phyloP scores from a whole-genome alignment of 2,888 invertebrate genomes.

The Pristionchus arcanus region DNA sequence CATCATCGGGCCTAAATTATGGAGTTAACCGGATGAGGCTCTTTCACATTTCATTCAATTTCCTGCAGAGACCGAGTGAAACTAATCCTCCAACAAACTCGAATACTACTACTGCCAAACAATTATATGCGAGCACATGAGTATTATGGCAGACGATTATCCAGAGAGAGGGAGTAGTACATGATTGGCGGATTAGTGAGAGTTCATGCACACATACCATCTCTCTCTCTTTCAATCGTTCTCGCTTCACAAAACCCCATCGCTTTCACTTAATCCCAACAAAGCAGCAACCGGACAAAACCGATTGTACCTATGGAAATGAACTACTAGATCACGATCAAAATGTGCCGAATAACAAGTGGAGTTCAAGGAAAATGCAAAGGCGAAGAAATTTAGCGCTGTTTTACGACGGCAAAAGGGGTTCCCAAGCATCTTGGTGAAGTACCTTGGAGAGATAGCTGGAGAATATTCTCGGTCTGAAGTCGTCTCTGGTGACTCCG shows the following conservation, averaged over 20 bases:
- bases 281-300: too few relatives aligned
- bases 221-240: background rate
- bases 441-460: background rate
- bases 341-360: too few relatives aligned
- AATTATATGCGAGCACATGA: background rate
- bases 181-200: constrained; percentile 26
- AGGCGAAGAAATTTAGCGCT: too few relatives aligned
- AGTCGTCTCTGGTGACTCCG: constrained; percentile 10
- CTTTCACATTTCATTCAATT: too few relatives aligned
- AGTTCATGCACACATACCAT: background rate
- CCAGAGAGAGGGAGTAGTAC: background rate
- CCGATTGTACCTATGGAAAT: too few relatives aligned
- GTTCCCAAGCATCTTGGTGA: background rate
- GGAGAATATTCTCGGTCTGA: constrained; percentile 27
- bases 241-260: background rate
- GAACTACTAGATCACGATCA: too few relatives aligned
- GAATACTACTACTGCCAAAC: background rate
- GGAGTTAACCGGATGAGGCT: background rate
- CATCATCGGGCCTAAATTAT: too few relatives aligned
- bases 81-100: background rate
- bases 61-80: background rate
- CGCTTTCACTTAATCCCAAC: background rate
- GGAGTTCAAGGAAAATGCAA: too few relatives aligned
- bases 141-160: constrained; percentile 10
- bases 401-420: too few relatives aligned